Evolutionary conservation across 1,140 invertebrate species (phyloP).

Genomic region (Bombus turneri): DNA sequence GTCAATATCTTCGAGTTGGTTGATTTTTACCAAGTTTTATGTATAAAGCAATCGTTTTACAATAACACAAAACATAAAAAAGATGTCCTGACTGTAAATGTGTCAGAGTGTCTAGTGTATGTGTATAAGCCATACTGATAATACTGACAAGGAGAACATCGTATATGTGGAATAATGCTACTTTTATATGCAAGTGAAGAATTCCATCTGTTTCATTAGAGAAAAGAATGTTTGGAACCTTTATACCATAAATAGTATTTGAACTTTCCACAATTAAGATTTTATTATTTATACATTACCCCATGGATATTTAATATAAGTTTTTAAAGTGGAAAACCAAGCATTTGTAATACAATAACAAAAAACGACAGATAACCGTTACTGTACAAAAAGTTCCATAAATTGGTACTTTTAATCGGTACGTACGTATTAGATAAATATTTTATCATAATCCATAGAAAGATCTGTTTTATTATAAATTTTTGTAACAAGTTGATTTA

Average conservation of each 20-base stretch:
- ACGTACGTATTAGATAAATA: conserved; percentile 1
- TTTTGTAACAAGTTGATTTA: neutral
- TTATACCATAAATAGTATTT: neutral
- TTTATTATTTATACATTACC: neutral
- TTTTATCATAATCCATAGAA: neutral
- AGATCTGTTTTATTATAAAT: neutral
- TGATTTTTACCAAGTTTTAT: conserved; percentile 37
- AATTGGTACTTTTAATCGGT: conserved; percentile 45
- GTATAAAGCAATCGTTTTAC: conserved; percentile 27
- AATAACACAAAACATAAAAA: conserved; percentile 27
- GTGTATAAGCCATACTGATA: conserved; percentile 18
- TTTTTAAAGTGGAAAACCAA: conserved; percentile 14
- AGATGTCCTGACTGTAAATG: conserved; percentile 39
- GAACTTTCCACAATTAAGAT: neutral
- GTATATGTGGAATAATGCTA: conserved; percentile 55
- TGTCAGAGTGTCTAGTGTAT: conserved; percentile 22
- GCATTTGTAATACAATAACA: conserved; percentile 31
- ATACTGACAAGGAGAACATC: conserved; percentile 52
- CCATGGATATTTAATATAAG: conserved; percentile 35
- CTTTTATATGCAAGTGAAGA: conserved; percentile 58
- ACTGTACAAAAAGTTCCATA: conserved; percentile 43
- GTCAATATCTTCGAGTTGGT: conserved; percentile 67
- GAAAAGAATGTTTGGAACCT: conserved; percentile 41
- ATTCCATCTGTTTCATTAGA: conserved; percentile 59
- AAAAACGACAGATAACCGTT: conserved; percentile 37